These are phyloP conservation scores for Linnaemya tessellans DNA, from an alignment of 2,888 invertebrate species.

Conservation along the genomic window DNA sequence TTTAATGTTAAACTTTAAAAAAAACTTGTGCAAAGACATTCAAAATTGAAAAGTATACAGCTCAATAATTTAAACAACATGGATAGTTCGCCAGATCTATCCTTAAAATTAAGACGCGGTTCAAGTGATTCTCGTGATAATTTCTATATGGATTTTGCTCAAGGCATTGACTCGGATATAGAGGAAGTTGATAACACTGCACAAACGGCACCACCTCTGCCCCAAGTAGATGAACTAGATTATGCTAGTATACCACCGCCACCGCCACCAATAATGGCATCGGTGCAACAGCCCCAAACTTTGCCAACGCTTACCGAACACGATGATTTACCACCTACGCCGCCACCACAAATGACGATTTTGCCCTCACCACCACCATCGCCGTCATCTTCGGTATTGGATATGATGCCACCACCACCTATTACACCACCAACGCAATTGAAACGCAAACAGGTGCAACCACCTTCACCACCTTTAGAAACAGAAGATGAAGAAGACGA, in stretches of 20 bases:
- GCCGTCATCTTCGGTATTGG: conserved; percentile 77
- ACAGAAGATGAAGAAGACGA: conserved; percentile 75
- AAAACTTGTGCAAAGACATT: background rate
- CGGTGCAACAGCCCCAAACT: conserved; percentile 74
- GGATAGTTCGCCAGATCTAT: conserved; percentile 94
- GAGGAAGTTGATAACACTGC: conserved; percentile 91
- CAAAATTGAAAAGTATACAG: conserved; percentile 32
- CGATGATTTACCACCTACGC: conserved; percentile 80
- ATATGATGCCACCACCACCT: conserved; percentile 79
- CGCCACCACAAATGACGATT: conserved; percentile 77
- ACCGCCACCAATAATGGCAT: conserved; percentile 72
- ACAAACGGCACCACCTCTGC: conserved; percentile 74
- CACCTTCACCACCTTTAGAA: conserved; percentile 73
- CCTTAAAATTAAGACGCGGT: conserved; percentile 92
- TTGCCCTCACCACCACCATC: conserved; percentile 75
- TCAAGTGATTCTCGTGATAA: conserved; percentile 94
- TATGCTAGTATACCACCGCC: conserved; percentile 72
- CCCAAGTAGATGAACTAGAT: conserved; percentile 70
- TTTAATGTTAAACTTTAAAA: conserved; percentile 35
- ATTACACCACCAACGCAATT: conserved; percentile 69
- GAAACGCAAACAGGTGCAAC: conserved; percentile 64
- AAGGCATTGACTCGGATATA: conserved; percentile 94
- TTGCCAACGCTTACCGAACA: conserved; percentile 79
- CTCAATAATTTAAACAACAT: conserved; percentile 73
- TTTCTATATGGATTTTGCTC: conserved; percentile 95